These are phyloP conservation scores for Itoplectis maculator DNA, from an alignment of 2,888 invertebrate genomes.

Conservation along the genomic window DNA sequence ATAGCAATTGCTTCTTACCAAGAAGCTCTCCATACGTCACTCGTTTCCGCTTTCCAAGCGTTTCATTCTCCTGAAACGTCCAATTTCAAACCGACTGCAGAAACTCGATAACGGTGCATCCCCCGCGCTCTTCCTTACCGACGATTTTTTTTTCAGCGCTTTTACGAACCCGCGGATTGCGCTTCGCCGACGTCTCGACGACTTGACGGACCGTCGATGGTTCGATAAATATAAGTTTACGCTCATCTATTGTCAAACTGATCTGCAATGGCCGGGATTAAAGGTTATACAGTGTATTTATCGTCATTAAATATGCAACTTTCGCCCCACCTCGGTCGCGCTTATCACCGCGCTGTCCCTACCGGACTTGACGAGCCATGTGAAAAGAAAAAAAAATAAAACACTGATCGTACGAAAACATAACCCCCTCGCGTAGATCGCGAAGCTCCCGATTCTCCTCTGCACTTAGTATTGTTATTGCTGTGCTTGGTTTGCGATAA, in stretches of 20 bases:
- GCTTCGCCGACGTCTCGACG: constrained; percentile 13
- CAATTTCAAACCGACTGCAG: too few species aligned
- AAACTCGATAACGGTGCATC: too few species aligned
- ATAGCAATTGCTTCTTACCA: too few species aligned
- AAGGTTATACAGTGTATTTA: constrained; percentile 80
- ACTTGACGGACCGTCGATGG: constrained; percentile 66
- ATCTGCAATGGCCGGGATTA: constrained; percentile 82
- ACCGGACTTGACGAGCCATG: background rate
- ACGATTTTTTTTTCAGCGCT: constrained; percentile 24
- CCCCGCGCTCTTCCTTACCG: background rate
- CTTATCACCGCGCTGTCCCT: constrained; percentile 10
- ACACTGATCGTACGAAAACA: constrained; percentile 9
- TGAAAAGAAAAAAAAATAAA: constrained; percentile 26
- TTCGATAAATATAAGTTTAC: constrained; percentile 63
- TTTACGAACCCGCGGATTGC: constrained; percentile 21
- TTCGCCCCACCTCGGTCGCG: background rate
- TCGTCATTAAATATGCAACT: constrained; percentile 53
- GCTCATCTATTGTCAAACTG: constrained; percentile 74
- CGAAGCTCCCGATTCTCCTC: background rate
- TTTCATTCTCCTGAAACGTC: too few species aligned
- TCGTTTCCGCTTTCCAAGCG: too few species aligned
- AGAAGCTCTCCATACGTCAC: too few species aligned
- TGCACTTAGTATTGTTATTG: constrained; percentile 21
- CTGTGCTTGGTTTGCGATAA: constrained; percentile 38
- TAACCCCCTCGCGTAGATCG: constrained; percentile 11